Percentiles rank a stretch among this genome's conserved stretches.
Conservation (phyloP, 2,797 vertebrate genomes). For the Dryobates pubescens region DNA sequence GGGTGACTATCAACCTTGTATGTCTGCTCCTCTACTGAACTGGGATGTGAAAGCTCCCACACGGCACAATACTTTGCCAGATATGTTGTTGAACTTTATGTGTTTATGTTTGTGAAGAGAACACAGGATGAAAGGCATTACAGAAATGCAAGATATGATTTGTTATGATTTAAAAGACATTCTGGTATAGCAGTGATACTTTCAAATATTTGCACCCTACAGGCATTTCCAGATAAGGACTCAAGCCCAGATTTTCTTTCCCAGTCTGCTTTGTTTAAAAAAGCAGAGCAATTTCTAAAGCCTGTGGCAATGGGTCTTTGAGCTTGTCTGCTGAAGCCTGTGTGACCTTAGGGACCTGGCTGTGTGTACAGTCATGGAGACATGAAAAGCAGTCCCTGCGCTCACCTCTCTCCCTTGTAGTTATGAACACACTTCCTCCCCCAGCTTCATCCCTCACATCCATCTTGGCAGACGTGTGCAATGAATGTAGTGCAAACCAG, state of each 20-base stretch:
- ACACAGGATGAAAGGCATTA: conserved; percentile 50
- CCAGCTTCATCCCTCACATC: neutral
- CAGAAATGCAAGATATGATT: conserved; percentile 60
- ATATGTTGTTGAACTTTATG: conserved; percentile 49
- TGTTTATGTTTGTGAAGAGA: conserved; percentile 51
- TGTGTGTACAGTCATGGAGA: neutral
- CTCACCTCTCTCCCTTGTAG: neutral
- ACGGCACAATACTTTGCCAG: neutral
- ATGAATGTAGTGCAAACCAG: neutral
- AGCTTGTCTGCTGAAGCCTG: neutral
- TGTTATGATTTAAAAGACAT: conserved; percentile 57
- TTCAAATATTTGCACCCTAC: conserved; percentile 47
- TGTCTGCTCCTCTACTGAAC: neutral
- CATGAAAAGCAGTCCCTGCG: neutral
- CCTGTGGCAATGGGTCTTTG: neutral
- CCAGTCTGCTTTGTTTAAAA: neutral
- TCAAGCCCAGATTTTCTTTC: neutral
- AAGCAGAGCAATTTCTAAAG: neutral
- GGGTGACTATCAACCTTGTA: neutral
- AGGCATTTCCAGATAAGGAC: conserved; percentile 31
- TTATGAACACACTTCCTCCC: accelerated
- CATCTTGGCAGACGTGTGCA: accelerated
- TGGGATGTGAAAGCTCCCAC: conserved; percentile 29
- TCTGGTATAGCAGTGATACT: conserved; percentile 9
- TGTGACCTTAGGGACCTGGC: neutral